These are phyloP conservation scores for Drosophila kikkawai DNA, from an alignment of 1,140 invertebrate species.

Conservation along the genomic window DNA sequence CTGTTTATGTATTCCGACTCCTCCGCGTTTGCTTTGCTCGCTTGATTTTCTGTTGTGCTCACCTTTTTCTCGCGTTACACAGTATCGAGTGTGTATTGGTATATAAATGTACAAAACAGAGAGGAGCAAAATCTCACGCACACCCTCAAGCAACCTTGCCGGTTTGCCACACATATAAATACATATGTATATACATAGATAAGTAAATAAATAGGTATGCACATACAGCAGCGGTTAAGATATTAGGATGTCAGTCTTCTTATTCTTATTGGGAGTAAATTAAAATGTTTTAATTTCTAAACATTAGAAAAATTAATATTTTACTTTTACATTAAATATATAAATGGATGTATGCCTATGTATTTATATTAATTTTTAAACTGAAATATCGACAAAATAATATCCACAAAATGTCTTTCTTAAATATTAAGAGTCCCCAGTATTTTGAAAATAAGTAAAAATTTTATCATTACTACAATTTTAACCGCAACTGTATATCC, in stretches of 20 bases:
- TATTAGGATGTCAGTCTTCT: background rate
- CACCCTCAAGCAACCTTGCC: constrained; percentile 47
- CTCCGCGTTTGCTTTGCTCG: constrained; percentile 53
- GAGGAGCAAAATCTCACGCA: constrained; percentile 42
- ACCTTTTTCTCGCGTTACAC: constrained; percentile 72
- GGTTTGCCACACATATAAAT: constrained; percentile 54
- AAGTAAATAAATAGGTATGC: background rate
- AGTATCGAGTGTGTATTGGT: constrained; percentile 2
- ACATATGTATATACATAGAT: background rate
- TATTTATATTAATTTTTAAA: no score
- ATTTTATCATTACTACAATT: background rate
- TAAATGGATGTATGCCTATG: no score
- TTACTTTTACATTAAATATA: no score
- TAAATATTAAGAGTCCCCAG: background rate
- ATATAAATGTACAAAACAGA: constrained; percentile 34
- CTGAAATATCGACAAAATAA: no score
- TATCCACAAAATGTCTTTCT: background rate
- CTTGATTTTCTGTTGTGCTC: constrained; percentile 78
- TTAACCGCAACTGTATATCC: constrained; percentile 11
- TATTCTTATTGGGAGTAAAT: no score
- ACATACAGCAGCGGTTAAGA: constrained; percentile 9
- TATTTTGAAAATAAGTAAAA: background rate
- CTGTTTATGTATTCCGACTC: constrained; percentile 2
- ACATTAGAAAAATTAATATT: no score
- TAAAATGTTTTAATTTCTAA: no score